Evolutionary conservation across 1,140 invertebrate species (phyloP).

Genomic region (Eupristina koningsbergeri): DNA sequence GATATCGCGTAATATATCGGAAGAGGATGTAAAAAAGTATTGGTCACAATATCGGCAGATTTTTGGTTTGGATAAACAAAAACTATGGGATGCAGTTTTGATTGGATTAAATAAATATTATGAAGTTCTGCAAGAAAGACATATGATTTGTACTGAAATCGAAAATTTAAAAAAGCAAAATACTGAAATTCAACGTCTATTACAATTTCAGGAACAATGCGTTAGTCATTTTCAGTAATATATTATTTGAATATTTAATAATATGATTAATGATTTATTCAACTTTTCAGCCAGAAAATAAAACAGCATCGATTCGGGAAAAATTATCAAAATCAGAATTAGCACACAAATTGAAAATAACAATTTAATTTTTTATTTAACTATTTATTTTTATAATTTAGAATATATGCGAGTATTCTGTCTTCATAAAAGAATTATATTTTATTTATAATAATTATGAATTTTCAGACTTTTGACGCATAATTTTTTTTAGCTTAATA

Average conservation of each 20-base stretch:
- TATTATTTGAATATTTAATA: neutral
- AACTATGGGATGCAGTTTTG: slow-evolving; percentile 74
- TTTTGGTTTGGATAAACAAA: slow-evolving; percentile 70
- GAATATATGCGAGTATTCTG: neutral
- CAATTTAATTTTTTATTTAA: neutral
- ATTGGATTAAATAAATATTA: slow-evolving; percentile 75
- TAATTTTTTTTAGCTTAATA: neutral
- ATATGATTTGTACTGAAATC: slow-evolving; percentile 71
- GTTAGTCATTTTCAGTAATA: slow-evolving; percentile 45
- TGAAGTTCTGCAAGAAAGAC: slow-evolving; percentile 73
- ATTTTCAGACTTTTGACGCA: neutral
- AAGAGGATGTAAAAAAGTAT: slow-evolving; percentile 72
- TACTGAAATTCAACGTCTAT: slow-evolving; percentile 72
- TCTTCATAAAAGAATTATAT: neutral
- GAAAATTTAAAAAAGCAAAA: slow-evolving; percentile 74
- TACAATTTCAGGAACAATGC: slow-evolving; percentile 62
- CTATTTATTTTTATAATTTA: neutral
- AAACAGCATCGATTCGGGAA: neutral
- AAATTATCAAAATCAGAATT: slow-evolving; percentile 39
- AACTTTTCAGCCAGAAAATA: neutral
- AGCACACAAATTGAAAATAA: slow-evolving; percentile 8
- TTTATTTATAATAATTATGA: neutral
- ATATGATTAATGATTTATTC: neutral
- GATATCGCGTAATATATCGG: slow-evolving; percentile 70
- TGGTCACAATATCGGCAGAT: slow-evolving; percentile 72